phyloP scores from a whole-genome alignment of 2,888 invertebrate species.

The Ctenicera cuprea region DNA sequence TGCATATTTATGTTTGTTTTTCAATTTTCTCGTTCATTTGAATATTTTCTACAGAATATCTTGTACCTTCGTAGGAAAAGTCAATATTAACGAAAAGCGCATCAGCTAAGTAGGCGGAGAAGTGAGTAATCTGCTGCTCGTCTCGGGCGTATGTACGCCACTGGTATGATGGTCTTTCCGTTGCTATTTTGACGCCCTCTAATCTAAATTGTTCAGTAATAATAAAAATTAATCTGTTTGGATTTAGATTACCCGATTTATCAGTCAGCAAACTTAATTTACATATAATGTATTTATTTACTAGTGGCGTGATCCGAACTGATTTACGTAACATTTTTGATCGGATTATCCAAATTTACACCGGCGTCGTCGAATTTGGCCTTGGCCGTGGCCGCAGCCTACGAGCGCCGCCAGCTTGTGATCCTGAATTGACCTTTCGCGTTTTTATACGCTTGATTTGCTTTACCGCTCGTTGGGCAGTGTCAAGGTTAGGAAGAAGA shows the following conservation, averaged over 20 bases:
- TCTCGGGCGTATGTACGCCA: too few relatives aligned
- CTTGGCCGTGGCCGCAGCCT: constrained; percentile 17
- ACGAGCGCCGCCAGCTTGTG: not conserved
- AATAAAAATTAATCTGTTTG: not conserved
- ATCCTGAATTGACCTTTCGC: constrained; percentile 24
- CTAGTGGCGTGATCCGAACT: not conserved
- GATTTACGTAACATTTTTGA: constrained; percentile 10
- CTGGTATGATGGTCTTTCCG: too few relatives aligned
- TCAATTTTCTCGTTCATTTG: not conserved
- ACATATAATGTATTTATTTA: constrained; percentile 12
- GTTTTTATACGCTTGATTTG: constrained; percentile 22
- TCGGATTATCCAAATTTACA: constrained; percentile 14
- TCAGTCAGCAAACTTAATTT: constrained; percentile 9
- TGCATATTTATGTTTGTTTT: not conserved
- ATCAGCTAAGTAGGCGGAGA: too few relatives aligned
- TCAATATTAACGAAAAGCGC: too few relatives aligned
- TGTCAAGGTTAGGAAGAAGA: constrained; percentile 15
- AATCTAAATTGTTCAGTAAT: not conserved
- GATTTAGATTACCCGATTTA: not conserved
- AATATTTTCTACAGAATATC: not conserved
- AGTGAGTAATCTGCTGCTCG: too few relatives aligned
- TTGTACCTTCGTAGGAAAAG: too few relatives aligned
- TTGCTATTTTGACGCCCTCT: too few relatives aligned
- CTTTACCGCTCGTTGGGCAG: constrained; percentile 17
- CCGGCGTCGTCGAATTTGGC: constrained; percentile 9